A percentile compares a stretch with the other conserved stretches of the same genome.
These are phyloP conservation scores for Tetrapedia diversipes DNA, from an alignment of 2,888 invertebrate species.

Conservation along the genomic window DNA sequence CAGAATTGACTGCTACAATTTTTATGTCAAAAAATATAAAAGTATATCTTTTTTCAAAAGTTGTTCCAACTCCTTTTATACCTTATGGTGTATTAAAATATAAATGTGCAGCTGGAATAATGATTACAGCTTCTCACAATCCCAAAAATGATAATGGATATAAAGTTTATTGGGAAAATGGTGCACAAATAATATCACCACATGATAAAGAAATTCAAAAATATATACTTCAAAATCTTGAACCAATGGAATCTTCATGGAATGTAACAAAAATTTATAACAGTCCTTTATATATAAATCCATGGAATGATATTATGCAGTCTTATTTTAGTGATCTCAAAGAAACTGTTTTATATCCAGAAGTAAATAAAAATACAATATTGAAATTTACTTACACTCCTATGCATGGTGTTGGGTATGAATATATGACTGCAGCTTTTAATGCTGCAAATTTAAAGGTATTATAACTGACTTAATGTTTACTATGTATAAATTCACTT, in stretches of 20 bases:
- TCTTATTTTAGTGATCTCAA: constrained; percentile 88
- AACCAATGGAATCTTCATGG: constrained; percentile 92
- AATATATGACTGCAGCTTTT: constrained; percentile 90
- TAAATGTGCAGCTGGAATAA: constrained; percentile 92
- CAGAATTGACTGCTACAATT: constrained; percentile 93
- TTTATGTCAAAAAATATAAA: constrained; percentile 90
- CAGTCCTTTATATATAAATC: constrained; percentile 87
- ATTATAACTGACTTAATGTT: constrained; percentile 23
- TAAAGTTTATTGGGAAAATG: constrained; percentile 98
- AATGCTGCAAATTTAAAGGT: constrained; percentile 89
- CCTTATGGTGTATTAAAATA: constrained; percentile 92
- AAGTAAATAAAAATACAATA: constrained; percentile 84
- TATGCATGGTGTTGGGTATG: constrained; percentile 98
- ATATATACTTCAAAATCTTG: constrained; percentile 89
- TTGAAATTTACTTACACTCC: constrained; percentile 94
- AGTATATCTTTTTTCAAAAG: constrained; percentile 91
- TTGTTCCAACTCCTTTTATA: constrained; percentile 96
- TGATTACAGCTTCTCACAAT: constrained; percentile 98
- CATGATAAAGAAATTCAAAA: constrained; percentile 94
- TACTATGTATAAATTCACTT: not conserved
- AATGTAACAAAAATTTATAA: constrained; percentile 85
- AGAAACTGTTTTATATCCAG: constrained; percentile 84
- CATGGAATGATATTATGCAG: constrained; percentile 87
- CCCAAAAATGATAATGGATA: constrained; percentile 98
- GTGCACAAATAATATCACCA: constrained; percentile 97